A percentile compares a stretch with the other conserved stretches of the same genome.
Evolutionary conservation across 2,888 invertebrate species (phyloP).

Genomic region (Watsonalla binaria): DNA sequence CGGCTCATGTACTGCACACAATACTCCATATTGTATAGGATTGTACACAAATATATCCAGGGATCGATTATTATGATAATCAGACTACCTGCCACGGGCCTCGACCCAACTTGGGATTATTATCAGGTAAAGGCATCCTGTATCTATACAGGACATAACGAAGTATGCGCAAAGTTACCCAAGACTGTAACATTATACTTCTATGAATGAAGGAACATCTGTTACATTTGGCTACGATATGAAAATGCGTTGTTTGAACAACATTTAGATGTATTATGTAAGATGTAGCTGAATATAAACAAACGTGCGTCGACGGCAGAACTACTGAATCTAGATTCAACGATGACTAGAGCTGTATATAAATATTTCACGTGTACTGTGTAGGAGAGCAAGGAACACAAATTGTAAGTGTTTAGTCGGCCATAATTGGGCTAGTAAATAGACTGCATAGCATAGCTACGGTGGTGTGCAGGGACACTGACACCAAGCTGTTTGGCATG

Average conservation of each 20-base stretch:
- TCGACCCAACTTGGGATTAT: constrained; percentile 47
- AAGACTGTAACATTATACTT: constrained; percentile 26
- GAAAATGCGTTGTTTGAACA: not conserved
- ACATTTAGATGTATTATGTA: not conserved
- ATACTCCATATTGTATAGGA: not conserved
- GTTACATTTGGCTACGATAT: constrained; percentile 10
- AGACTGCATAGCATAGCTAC: constrained; percentile 21
- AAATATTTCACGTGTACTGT: constrained; percentile 13
- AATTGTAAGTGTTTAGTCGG: constrained; percentile 35
- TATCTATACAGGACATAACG: not conserved
- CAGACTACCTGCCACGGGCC: constrained; percentile 56
- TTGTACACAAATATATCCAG: constrained; percentile 23
- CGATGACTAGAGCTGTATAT: constrained; percentile 18
- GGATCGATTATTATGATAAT: constrained; percentile 48
- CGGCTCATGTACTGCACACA: too few relatives aligned
- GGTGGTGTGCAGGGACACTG: constrained; percentile 37
- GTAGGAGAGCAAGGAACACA: constrained; percentile 26
- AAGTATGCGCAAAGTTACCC: not conserved
- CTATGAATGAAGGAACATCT: constrained; percentile 40
- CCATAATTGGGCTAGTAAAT: constrained; percentile 32
- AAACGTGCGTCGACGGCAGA: not conserved
- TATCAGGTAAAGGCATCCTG: constrained; percentile 54
- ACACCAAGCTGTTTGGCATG: constrained; percentile 60
- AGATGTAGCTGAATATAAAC: not conserved
- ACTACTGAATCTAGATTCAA: constrained; percentile 14